Evolutionary conservation across 2,113 vertebrate species (phyloP).

Genomic region (Panthera uncia): DNA sequence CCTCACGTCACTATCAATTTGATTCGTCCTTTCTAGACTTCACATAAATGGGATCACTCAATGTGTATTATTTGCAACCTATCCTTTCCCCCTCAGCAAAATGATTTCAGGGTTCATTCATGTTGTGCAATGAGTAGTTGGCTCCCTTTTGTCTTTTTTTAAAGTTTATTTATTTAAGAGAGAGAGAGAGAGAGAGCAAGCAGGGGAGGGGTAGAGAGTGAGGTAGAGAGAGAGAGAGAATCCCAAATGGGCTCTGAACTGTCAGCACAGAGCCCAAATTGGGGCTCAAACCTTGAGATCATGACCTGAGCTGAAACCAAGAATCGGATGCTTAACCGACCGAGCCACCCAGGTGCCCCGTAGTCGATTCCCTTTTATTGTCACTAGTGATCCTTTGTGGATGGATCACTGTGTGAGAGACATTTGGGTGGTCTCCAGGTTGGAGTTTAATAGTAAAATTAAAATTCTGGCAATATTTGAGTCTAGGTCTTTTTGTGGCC

Average conservation of each 20-base stretch:
- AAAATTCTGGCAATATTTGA: background rate
- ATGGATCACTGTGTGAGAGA: background rate
- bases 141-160: background rate
- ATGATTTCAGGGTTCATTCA: accelerated
- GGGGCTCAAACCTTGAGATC: no score
- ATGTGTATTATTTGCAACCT: background rate
- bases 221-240: no score
- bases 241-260: no score
- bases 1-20: background rate
- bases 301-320: no score
- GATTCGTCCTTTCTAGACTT: background rate
- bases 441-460: background rate
- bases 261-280: no score
- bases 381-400: background rate
- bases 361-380: background rate
- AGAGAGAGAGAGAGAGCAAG: no score
- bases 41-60: background rate
- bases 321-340: no score
- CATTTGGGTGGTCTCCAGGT: background rate
- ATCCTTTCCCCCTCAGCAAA: background rate
- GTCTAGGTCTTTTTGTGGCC: background rate
- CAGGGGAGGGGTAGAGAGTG: no score
- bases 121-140: background rate
- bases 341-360: no score
- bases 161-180: no score